Conservation (phyloP, 2,113 vertebrate genomes). For the Nothocercus nigrocapillus region DNA sequence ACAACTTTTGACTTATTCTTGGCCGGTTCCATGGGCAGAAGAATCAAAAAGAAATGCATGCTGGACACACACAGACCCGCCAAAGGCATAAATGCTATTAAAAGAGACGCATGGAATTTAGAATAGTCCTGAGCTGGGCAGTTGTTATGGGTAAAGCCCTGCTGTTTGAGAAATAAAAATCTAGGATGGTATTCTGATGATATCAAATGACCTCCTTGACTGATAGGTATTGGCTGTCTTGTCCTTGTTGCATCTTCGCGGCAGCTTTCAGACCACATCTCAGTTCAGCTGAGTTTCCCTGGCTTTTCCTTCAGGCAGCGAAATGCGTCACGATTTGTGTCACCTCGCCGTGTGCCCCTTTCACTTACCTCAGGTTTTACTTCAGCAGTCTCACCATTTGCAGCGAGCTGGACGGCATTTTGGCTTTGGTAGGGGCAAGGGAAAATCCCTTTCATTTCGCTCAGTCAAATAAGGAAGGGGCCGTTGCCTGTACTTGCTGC, state of each 20-base stretch:
- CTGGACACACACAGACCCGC: not conserved
- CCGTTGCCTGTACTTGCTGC: not conserved
- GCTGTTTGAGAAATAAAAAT: not conserved
- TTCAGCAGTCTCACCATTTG: not conserved
- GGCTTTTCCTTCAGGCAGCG: not conserved
- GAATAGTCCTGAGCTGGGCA: not conserved
- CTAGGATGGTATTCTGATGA: no score
- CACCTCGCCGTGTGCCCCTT: not conserved
- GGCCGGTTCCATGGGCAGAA: not conserved
- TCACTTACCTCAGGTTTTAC: not conserved
- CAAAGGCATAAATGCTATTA: not conserved
- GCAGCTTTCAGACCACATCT: not conserved
- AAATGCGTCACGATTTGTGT: not conserved
- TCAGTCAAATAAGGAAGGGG: not conserved
- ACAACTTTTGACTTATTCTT: not conserved
- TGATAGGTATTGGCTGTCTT: not conserved
- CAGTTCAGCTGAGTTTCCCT: not conserved
- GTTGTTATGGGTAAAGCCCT: not conserved
- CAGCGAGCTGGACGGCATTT: not conserved
- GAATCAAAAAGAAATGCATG: not conserved
- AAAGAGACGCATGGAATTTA: not conserved
- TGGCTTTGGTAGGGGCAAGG: not conserved
- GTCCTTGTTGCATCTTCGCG: not conserved
- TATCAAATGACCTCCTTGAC: not conserved
- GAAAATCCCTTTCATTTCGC: conserved; percentile 2